phyloP scores from a whole-genome alignment of 2,888 invertebrate species.

The Thecocarcelia acutangulata region DNA sequence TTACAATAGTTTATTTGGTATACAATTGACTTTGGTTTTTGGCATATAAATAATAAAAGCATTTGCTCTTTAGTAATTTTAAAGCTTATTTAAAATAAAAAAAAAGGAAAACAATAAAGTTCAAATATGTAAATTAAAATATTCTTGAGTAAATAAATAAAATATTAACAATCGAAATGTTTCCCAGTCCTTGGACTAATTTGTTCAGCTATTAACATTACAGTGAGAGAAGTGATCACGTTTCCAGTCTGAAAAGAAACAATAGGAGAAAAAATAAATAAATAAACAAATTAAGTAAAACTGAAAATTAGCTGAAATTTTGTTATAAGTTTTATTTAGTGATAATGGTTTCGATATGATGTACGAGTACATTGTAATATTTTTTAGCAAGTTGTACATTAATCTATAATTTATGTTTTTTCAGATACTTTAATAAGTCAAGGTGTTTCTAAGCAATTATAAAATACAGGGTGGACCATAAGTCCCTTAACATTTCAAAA shows the following conservation, averaged over 20 bases:
- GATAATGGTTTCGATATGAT: too few species aligned
- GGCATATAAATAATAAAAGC: conserved; percentile 43
- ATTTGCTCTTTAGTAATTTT: conserved; percentile 38
- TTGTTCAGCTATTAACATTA: conserved; percentile 71
- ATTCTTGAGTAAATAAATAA: conserved; percentile 6
- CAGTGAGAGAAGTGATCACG: conserved; percentile 76
- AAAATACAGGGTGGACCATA: too few species aligned
- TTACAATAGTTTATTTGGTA: conserved; percentile 59
- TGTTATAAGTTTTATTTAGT: too few species aligned
- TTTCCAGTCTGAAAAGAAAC: conserved; percentile 75
- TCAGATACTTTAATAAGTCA: too few species aligned
- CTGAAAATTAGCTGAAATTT: too few species aligned
- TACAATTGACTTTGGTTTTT: conserved; percentile 63
- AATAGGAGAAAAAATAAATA: conserved; percentile 15
- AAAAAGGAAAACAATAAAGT: conserved; percentile 13
- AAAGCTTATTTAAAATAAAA: conserved; percentile 41
- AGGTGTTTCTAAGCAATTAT: too few species aligned
- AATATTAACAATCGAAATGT: not conserved
- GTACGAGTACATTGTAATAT: too few species aligned
- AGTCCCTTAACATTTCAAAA: too few species aligned
- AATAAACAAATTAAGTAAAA: too few species aligned
- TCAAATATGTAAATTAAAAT: conserved; percentile 19
- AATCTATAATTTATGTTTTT: too few species aligned
- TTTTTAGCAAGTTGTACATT: too few species aligned
- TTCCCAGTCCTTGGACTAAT: conserved; percentile 8